Percentiles rank a stretch among this genome's conserved stretches.
phyloP scores from a whole-genome alignment of 2,797 vertebrate species.

The Esox lucius region DNA sequence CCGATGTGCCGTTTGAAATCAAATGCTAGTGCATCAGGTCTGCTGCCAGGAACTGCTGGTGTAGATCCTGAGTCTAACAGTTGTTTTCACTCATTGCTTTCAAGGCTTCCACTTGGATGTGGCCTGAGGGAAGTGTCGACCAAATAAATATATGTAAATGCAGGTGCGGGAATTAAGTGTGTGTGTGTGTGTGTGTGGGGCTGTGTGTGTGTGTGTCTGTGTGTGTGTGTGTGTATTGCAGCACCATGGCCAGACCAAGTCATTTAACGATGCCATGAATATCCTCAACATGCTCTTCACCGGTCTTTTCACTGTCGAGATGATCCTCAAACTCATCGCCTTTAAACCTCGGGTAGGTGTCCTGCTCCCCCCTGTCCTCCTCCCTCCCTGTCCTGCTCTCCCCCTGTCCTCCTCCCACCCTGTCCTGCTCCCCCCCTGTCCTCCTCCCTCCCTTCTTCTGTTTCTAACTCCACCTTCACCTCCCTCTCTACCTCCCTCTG shows the following conservation, averaged over 20 bases:
- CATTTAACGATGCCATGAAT: slow-evolving; percentile 97
- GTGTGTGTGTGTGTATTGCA: slow-evolving; percentile 42
- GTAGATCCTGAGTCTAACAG: too few species aligned
- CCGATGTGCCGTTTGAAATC: too few species aligned
- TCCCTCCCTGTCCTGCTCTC: neutral
- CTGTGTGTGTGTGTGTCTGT: slow-evolving; percentile 22
- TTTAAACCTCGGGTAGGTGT: slow-evolving; percentile 98
- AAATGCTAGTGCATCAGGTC: too few species aligned
- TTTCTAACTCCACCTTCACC: too few species aligned
- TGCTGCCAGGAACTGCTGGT: too few species aligned
- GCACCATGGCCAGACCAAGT: slow-evolving; percentile 84
- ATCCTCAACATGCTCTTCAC: slow-evolving; percentile 99
- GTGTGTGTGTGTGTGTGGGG: slow-evolving; percentile 26
- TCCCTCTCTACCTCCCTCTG: neutral
- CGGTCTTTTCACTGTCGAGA: slow-evolving; percentile 98
- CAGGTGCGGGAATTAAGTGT: neutral
- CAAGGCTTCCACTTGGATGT: neutral
- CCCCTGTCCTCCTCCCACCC: neutral
- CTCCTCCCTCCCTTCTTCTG: neutral
- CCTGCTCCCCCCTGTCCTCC: accelerated
- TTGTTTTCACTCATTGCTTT: neutral
- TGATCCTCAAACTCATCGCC: slow-evolving; percentile 98
- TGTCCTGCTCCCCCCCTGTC: neutral
- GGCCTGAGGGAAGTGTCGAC: neutral
- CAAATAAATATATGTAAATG: neutral